Conservation (phyloP, 2,888 invertebrate species). For the Opisthograptis luteolata region DNA sequence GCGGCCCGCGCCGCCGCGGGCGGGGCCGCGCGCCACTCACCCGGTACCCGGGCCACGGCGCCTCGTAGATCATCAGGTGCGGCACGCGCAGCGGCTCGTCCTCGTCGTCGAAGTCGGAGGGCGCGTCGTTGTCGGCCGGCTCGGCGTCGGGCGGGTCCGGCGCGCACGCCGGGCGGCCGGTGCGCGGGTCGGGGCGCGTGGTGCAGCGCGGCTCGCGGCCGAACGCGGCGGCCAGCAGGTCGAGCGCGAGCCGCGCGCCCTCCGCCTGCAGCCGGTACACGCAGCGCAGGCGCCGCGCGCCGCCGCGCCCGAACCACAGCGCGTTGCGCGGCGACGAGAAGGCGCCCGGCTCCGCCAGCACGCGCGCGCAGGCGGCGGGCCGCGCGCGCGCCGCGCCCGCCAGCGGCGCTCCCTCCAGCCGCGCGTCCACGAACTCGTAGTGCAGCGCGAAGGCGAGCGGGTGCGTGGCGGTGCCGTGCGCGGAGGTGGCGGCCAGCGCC, state of each 20-base stretch:
- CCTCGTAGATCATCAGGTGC: constrained; percentile 86
- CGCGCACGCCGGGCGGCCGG: constrained; percentile 83
- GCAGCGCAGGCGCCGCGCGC: constrained; percentile 90
- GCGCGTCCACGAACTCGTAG: constrained; percentile 93
- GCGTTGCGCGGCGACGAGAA: constrained; percentile 92
- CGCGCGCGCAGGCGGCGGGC: constrained; percentile 66
- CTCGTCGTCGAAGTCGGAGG: constrained; percentile 41
- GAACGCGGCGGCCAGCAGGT: constrained; percentile 89
- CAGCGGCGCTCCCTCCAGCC: constrained; percentile 88
- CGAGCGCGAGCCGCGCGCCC: constrained; percentile 87
- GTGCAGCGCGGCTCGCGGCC: constrained; percentile 85
- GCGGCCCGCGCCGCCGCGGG: background rate
- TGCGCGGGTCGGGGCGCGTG: constrained; percentile 89
- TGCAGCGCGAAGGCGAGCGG: constrained; percentile 89
- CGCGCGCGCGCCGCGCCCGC: constrained; percentile 64
- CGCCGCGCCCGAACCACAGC: constrained; percentile 93
- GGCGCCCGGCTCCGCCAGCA: constrained; percentile 73
- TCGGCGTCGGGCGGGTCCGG: constrained; percentile 76
- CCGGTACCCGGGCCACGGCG: constrained; percentile 88
- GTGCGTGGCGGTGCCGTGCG: constrained; percentile 90
- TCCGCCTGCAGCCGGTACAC: constrained; percentile 89
- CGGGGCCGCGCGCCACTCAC: constrained; percentile 45
- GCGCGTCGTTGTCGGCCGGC: constrained; percentile 42
- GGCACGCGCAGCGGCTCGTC: constrained; percentile 72
- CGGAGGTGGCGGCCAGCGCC: constrained; percentile 77